These are phyloP conservation scores for Gari tellinella DNA, from an alignment of 2,888 invertebrate genomes.

Conservation along the genomic window DNA sequence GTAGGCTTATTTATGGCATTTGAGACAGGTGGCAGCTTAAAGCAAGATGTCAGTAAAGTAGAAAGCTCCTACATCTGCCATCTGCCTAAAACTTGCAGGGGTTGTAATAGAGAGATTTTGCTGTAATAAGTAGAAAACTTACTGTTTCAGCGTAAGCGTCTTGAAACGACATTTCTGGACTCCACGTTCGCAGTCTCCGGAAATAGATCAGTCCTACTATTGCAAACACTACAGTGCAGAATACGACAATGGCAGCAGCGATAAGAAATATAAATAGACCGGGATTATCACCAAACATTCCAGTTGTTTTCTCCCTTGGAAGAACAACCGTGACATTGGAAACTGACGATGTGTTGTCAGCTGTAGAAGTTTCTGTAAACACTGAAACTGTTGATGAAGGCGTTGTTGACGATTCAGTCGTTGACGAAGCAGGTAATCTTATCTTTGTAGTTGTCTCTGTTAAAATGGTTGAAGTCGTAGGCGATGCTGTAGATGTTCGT, in stretches of 20 bases:
- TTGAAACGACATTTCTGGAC: conserved; percentile 37
- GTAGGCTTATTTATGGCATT: too few species aligned
- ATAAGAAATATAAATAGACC: conserved; percentile 55
- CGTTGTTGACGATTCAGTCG: neutral
- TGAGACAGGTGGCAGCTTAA: too few species aligned
- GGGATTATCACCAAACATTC: neutral
- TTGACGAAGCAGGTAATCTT: neutral
- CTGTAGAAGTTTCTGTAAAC: neutral
- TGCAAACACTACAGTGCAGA: conserved; percentile 41
- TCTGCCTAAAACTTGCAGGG: too few species aligned
- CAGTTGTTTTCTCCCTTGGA: neutral
- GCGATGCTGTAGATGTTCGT: neutral
- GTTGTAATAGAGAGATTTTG: too few species aligned
- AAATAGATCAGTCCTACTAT: conserved; percentile 42
- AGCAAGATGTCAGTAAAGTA: too few species aligned
- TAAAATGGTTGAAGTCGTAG: neutral
- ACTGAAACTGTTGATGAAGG: neutral
- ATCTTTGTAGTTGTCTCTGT: too few species aligned
- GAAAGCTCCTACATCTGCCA: too few species aligned
- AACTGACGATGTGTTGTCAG: neutral
- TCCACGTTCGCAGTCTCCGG: conserved; percentile 43
- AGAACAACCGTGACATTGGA: neutral
- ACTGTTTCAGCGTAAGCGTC: conserved; percentile 54
- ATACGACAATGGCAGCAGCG: conserved; percentile 21
- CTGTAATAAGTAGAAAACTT: neutral